Evolutionary conservation across 2,113 vertebrate species (phyloP).

Genomic region (Gasterosteus aculeatus): DNA sequence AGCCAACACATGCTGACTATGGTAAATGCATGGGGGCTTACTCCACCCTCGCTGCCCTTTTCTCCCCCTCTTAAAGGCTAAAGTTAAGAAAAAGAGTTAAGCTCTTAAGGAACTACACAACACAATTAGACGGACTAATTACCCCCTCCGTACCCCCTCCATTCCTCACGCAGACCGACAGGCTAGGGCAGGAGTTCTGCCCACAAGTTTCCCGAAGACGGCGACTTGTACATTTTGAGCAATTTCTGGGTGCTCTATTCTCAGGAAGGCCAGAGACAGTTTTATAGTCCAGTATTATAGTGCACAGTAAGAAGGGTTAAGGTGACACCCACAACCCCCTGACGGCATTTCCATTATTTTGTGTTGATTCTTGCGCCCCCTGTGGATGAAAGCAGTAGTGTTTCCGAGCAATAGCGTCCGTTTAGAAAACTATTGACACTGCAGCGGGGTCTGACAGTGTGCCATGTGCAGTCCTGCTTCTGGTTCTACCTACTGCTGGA

Average conservation of each 20-base stretch:
- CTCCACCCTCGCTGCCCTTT: slow-evolving; percentile 31
- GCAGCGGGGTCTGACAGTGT: too few relatives aligned
- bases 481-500: too few relatives aligned
- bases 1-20: slow-evolving; percentile 65
- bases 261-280: background rate
- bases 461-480: too few relatives aligned
- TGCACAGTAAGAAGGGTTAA: background rate
- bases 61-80: background rate
- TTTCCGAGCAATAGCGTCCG: background rate
- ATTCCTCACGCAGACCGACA: slow-evolving; percentile 64
- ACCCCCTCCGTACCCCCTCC: slow-evolving; percentile 61
- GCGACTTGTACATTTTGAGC: slow-evolving; percentile 5
- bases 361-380: background rate
- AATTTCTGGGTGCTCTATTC: background rate
- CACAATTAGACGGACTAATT: slow-evolving; percentile 75
- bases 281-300: background rate
- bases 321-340: background rate
- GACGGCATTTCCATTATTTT: background rate
- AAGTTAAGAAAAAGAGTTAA: slow-evolving; percentile 8
- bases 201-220: slow-evolving; percentile 19
- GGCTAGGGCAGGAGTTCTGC: slow-evolving; percentile 59
- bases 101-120: slow-evolving; percentile 42
- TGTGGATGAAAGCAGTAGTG: background rate
- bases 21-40: slow-evolving; percentile 34
- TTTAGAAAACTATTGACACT: too few relatives aligned